phyloP scores from a whole-genome alignment of 2,797 vertebrate genomes.

The Cryptoblepharus egeriae region DNA sequence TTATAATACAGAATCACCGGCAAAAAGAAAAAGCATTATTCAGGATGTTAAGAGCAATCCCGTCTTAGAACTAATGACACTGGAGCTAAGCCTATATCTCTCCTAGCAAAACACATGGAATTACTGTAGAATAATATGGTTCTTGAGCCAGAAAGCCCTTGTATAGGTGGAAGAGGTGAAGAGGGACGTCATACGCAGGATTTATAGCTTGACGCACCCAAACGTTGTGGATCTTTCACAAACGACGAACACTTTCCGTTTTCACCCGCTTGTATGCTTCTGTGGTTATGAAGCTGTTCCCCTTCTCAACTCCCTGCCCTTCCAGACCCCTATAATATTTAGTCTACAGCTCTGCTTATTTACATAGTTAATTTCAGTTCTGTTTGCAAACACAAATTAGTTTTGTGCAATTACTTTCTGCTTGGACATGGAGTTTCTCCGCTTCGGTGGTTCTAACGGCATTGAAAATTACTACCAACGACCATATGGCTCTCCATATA shows the following conservation, averaged over 20 bases:
- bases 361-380: slow-evolving; percentile 79
- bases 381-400: slow-evolving; percentile 83
- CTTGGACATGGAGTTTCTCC: slow-evolving; percentile 73
- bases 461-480: slow-evolving; percentile 56
- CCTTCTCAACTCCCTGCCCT: slow-evolving; percentile 35
- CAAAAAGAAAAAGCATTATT: neutral
- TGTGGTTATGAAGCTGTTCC: slow-evolving; percentile 62
- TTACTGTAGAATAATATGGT: slow-evolving; percentile 17
- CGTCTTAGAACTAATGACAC: neutral
- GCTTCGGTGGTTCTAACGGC: slow-evolving; percentile 71
- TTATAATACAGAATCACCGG: neutral
- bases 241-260: slow-evolving; percentile 47
- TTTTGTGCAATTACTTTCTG: slow-evolving; percentile 79
- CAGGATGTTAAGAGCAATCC: neutral
- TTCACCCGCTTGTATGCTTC: slow-evolving; percentile 32
- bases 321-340: slow-evolving; percentile 68
- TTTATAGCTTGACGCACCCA: slow-evolving; percentile 33
- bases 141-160: neutral
- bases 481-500: slow-evolving; percentile 76
- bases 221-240: slow-evolving; percentile 38
- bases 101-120: slow-evolving; percentile 27
- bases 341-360: slow-evolving; percentile 77
- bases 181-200: slow-evolving; percentile 5
- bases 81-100: neutral
- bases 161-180: slow-evolving; percentile 42